Conservation (phyloP, 2,797 vertebrate species). For the Gymnocypris eckloni region DNA sequence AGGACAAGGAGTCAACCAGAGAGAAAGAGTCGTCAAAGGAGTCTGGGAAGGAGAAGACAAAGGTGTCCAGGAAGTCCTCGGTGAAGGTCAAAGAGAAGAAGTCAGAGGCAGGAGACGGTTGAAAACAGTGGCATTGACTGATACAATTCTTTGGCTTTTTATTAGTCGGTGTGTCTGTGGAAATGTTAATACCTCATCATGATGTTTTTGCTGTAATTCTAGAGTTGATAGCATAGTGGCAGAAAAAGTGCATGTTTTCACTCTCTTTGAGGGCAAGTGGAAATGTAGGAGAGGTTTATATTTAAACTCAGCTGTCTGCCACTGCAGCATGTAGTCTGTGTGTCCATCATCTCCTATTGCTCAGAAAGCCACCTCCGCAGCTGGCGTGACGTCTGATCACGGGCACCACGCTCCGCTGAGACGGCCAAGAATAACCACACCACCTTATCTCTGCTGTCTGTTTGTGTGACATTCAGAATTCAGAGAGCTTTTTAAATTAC, state of each 20-base stretch:
- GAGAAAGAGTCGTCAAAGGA: slow-evolving; percentile 49
- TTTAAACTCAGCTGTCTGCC: slow-evolving; percentile 59
- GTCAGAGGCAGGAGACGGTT: slow-evolving; percentile 69
- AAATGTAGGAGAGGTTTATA: slow-evolving; percentile 44
- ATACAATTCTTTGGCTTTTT: neutral
- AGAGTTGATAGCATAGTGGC: neutral
- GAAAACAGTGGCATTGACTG: slow-evolving; percentile 38
- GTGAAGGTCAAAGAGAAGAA: slow-evolving; percentile 76
- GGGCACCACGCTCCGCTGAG: slow-evolving; percentile 63
- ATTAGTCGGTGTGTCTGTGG: neutral
- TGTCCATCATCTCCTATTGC: slow-evolving; percentile 66
- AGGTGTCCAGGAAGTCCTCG: slow-evolving; percentile 69
- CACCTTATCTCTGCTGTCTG: neutral
- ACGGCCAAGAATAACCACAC: slow-evolving; percentile 69
- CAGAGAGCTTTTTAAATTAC: neutral
- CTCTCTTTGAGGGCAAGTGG: slow-evolving; percentile 32
- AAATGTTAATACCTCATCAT: neutral
- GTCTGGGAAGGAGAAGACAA: slow-evolving; percentile 59
- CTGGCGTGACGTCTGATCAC: slow-evolving; percentile 64
- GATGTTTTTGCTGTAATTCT: neutral
- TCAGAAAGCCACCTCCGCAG: slow-evolving; percentile 60
- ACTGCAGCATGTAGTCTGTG: slow-evolving; percentile 64
- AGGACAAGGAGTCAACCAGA: slow-evolving; percentile 64
- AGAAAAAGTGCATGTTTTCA: slow-evolving; percentile 23
- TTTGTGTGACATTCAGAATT: neutral